A percentile compares a stretch with the other conserved stretches of the same genome.
These are phyloP conservation scores for Lagorchestes hirsutus DNA, from an alignment of 2,797 vertebrate species.

Conservation along the genomic window DNA sequence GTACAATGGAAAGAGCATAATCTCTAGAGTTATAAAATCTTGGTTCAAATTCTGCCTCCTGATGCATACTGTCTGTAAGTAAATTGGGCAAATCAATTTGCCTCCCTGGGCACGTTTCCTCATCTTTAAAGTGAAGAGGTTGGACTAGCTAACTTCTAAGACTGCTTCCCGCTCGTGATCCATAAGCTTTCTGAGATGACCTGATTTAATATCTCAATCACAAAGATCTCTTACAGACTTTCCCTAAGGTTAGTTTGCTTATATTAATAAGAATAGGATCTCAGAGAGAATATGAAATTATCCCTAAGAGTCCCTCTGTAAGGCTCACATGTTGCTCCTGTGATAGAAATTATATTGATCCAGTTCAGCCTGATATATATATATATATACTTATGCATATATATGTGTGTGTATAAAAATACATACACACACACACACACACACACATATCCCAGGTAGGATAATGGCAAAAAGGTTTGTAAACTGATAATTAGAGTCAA, in stretches of 20 bases:
- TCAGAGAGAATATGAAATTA: not conserved
- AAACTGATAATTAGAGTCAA: not conserved
- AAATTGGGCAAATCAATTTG: not conserved
- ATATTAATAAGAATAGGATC: not conserved
- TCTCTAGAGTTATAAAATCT: not conserved
- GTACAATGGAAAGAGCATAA: not conserved
- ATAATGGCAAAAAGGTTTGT: not conserved
- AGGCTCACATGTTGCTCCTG: not conserved
- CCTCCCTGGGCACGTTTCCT: not conserved
- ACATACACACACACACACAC: no score
- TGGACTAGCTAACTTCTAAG: not conserved
- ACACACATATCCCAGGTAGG: no score
- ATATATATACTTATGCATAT: no score
- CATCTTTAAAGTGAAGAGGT: not conserved
- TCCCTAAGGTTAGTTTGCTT: not conserved
- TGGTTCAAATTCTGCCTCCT: not conserved
- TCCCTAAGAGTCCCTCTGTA: not conserved
- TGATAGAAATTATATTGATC: not conserved
- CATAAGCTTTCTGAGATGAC: not conserved
- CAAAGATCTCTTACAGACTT: not conserved
- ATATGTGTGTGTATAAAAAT: no score
- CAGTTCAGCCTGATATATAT: no score
- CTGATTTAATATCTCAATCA: not conserved
- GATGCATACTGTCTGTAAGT: not conserved
- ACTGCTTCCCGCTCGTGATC: not conserved